These are phyloP conservation scores for Rhagonycha fulva DNA, from an alignment of 2,888 invertebrate genomes.

Conservation along the genomic window DNA sequence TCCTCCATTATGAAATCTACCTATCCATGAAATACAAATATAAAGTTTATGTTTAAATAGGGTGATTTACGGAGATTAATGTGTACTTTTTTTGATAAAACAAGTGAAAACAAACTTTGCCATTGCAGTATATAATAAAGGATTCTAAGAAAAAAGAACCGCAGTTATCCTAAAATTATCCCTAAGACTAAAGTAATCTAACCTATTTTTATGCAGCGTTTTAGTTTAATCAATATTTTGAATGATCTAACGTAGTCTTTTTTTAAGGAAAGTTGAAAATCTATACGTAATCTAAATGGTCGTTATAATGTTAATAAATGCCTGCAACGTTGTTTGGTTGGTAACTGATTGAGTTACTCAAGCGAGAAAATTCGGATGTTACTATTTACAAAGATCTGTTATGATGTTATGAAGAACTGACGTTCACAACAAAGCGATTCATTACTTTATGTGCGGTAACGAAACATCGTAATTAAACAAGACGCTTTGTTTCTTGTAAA, in stretches of 20 bases:
- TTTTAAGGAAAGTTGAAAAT: not conserved
- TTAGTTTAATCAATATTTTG: not conserved
- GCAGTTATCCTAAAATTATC: no score
- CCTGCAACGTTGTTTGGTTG: not conserved
- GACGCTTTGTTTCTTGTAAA: not conserved
- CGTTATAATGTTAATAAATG: not conserved
- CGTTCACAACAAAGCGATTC: not conserved
- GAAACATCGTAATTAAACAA: not conserved
- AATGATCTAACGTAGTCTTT: not conserved
- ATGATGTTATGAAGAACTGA: not conserved
- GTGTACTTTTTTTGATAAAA: not conserved
- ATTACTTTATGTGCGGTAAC: not conserved
- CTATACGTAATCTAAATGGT: not conserved
- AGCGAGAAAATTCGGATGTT: not conserved
- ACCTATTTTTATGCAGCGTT: not conserved
- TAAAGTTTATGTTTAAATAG: not conserved
- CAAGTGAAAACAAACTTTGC: not conserved
- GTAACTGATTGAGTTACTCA: not conserved
- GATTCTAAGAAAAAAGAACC: no score
- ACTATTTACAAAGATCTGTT: not conserved
- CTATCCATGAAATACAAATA: not conserved
- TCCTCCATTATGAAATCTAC: not conserved
- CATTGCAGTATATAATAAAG: no score
- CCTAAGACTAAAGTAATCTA: not conserved
- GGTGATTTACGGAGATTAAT: not conserved